These are phyloP conservation scores for Urophycis tenuis DNA, from an alignment of 2,797 vertebrate genomes.

Conservation along the genomic window DNA sequence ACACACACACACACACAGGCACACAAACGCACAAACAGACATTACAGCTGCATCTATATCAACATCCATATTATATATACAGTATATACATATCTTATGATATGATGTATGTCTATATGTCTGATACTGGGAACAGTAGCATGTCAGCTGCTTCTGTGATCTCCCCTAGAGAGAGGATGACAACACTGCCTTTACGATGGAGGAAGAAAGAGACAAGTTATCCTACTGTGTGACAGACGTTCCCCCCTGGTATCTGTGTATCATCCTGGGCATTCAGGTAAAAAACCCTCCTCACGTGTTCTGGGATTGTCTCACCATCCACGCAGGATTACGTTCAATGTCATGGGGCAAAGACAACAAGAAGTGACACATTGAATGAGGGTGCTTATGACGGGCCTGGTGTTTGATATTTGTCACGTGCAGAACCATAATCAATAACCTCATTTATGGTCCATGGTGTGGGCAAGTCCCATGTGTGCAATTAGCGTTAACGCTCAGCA, in stretches of 20 bases:
- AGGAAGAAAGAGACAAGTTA: slow-evolving; percentile 59
- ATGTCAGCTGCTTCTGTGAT: slow-evolving; percentile 62
- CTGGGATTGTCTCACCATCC: background rate
- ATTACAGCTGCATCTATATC: background rate
- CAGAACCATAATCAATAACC: background rate
- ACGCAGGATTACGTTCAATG: background rate
- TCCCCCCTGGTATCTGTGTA: slow-evolving; percentile 92
- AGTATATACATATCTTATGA: background rate
- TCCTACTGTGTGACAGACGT: slow-evolving; percentile 80
- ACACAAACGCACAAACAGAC: background rate
- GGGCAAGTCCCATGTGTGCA: background rate
- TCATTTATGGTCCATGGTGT: background rate
- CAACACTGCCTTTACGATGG: slow-evolving; percentile 23
- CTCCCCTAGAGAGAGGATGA: slow-evolving; percentile 31
- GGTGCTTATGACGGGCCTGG: background rate
- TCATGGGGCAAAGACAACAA: background rate
- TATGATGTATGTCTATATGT: background rate
- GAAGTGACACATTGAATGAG: background rate
- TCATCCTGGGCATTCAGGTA: slow-evolving; percentile 92
- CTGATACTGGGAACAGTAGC: slow-evolving; percentile 50
- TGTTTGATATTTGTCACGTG: background rate
- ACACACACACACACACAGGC: too few species aligned
- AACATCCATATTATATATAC: background rate
- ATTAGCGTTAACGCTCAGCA: background rate
- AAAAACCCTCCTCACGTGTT: background rate